Percentiles rank a stretch among this genome's conserved stretches.
These are phyloP conservation scores for Drosophila mojavensis DNA, from an alignment of 1,140 invertebrate species.

Conservation along the genomic window DNA sequence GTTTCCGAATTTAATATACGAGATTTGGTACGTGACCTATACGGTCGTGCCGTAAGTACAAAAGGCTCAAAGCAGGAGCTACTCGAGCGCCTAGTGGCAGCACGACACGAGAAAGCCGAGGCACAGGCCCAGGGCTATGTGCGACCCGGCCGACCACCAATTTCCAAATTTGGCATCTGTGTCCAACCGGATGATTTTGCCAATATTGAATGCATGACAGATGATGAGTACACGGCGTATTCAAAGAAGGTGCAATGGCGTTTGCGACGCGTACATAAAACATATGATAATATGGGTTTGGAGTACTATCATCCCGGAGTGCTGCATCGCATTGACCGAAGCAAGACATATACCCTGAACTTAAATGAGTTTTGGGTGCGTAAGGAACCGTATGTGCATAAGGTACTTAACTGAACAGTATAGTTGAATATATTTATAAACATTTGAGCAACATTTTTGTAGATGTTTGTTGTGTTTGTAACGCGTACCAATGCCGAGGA, in stretches of 20 bases:
- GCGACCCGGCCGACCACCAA: conserved; percentile 26
- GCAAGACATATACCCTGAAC: conserved; percentile 28
- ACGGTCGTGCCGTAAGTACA: conserved; percentile 22
- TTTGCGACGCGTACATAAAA: conserved; percentile 15
- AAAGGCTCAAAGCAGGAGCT: conserved; percentile 24
- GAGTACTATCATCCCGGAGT: conserved; percentile 36
- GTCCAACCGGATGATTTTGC: conserved; percentile 41
- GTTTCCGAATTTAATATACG: conserved; percentile 32
- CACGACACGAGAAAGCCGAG: conserved; percentile 36
- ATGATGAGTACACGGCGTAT: conserved; percentile 28
- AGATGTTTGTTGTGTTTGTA: conserved; percentile 36
- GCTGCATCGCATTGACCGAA: conserved; percentile 37
- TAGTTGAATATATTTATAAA: background rate
- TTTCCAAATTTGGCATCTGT: conserved; percentile 26
- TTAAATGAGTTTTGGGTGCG: conserved; percentile 42
- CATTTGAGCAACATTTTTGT: background rate
- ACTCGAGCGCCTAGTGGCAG: conserved; percentile 15
- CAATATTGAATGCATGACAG: conserved; percentile 16
- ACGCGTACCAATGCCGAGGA: conserved; percentile 28
- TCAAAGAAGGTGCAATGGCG: conserved; percentile 26
- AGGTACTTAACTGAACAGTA: background rate
- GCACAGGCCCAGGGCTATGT: conserved; percentile 37
- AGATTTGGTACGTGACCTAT: conserved; percentile 29
- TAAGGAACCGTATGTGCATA: conserved; percentile 26
- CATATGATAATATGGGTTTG: conserved; percentile 2